phyloP scores from a whole-genome alignment of 2,113 vertebrate species.

The Sinocyclocheilus maitianheensis region DNA sequence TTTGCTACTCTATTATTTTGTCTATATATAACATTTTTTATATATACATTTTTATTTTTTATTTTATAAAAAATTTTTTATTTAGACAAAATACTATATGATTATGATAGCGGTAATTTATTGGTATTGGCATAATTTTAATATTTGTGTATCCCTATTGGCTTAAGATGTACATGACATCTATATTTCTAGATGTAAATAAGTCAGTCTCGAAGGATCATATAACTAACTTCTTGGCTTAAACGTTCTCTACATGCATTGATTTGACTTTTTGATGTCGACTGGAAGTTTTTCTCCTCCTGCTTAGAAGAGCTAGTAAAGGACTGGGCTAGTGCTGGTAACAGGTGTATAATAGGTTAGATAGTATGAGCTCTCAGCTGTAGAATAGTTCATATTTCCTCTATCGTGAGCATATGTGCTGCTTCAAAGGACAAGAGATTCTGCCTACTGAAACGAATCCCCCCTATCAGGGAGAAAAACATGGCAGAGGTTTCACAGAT shows the following conservation, averaged over 20 bases:
- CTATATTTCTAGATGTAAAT: not conserved
- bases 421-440: conserved; percentile 28
- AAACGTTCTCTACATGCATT: not conserved
- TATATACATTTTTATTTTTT: no score
- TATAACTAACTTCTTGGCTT: not conserved
- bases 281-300: not conserved
- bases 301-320: not conserved
- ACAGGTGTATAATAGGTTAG: not conserved
- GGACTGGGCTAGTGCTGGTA: not conserved
- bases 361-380: not conserved
- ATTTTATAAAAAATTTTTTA: no score
- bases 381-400: conserved; percentile 17
- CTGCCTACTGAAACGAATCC: conserved; percentile 30
- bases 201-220: not conserved
- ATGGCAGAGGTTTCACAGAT: conserved; percentile 36
- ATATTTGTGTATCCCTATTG: not conserved
- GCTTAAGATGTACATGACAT: not conserved
- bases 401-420: not conserved
- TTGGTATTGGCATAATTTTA: not conserved
- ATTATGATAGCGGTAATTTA: not conserved
- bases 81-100: no score
- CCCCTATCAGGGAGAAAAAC: conserved; percentile 37
- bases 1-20: not conserved
- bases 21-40: not conserved
- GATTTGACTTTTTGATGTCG: not conserved